Percentiles rank a stretch among this genome's conserved stretches.
These are phyloP conservation scores for Phrixothrix hirtus DNA, from an alignment of 2,888 invertebrate genomes.

Conservation along the genomic window DNA sequence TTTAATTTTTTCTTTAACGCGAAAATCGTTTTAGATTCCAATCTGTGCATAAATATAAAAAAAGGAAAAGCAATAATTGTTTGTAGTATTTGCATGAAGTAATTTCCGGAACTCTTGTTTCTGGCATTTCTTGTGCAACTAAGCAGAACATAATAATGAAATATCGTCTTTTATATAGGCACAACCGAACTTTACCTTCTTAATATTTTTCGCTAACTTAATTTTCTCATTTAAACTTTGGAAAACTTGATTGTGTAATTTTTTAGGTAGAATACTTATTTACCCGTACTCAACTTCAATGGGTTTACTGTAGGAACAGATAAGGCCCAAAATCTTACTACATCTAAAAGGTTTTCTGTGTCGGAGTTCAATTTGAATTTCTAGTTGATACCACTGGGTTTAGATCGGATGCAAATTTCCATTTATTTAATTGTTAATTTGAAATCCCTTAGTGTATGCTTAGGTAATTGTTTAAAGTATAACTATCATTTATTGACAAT, in stretches of 20 bases:
- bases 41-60: no score
- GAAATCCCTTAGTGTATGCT: no score
- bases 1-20: no score
- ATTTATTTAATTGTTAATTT: constrained; percentile 18
- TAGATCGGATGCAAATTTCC: constrained; percentile 16
- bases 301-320: background rate
- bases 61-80: no score
- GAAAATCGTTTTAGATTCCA: no score
- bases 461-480: no score
- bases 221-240: background rate
- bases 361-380: constrained; percentile 25
- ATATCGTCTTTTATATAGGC: constrained; percentile 1
- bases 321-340: constrained; percentile 2
- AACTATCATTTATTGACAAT: no score
- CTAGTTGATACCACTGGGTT: constrained; percentile 18
- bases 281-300: background rate
- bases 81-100: no score
- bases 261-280: background rate
- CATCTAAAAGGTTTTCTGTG: constrained; percentile 28
- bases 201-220: background rate
- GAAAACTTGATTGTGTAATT: background rate
- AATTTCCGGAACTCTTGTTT: background rate
- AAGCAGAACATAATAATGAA: constrained; percentile 6
- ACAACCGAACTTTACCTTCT: background rate
- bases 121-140: background rate